Percentiles rank a stretch among this genome's conserved stretches.
Conservation (phyloP, 2,888 invertebrate species). For the Taenaris catops region DNA sequence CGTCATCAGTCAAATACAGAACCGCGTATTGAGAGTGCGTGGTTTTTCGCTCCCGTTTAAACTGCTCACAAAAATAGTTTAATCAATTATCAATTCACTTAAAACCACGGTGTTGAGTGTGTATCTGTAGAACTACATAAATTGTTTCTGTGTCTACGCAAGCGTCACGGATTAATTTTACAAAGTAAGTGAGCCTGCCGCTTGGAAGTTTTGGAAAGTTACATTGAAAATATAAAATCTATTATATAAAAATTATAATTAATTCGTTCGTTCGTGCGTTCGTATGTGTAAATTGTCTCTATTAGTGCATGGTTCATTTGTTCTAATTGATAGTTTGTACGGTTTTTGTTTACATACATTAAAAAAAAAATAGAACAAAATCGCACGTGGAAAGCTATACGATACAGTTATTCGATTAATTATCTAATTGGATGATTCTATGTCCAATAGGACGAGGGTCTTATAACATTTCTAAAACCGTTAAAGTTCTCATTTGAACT, state of each 20-base stretch:
- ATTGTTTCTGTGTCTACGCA: conserved; percentile 14
- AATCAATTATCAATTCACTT: conserved; percentile 19
- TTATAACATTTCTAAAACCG: no score
- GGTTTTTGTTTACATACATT: no score
- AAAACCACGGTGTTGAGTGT: conserved; percentile 16
- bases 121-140: conserved; percentile 10
- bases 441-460: no score
- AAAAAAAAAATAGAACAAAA: no score
- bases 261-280: no score
- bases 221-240: conserved; percentile 21
- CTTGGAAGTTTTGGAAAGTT: conserved; percentile 19
- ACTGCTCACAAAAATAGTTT: conserved; percentile 15
- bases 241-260: no score
- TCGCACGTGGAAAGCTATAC: conserved; percentile 10
- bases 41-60: neutral
- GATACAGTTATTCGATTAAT: conserved; percentile 20
- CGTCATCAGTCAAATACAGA: conserved; percentile 51
- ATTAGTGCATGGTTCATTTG: no score
- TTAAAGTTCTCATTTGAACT: no score
- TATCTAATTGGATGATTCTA: no score
- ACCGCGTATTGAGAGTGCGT: conserved; percentile 34
- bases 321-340: no score
- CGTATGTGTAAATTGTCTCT: no score
- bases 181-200: conserved; percentile 12
- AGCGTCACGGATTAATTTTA: conserved; percentile 10